Base-by-base conservation (phyloP, 2,113 vertebrate species). In the Australoheros scitulus region DNA sequence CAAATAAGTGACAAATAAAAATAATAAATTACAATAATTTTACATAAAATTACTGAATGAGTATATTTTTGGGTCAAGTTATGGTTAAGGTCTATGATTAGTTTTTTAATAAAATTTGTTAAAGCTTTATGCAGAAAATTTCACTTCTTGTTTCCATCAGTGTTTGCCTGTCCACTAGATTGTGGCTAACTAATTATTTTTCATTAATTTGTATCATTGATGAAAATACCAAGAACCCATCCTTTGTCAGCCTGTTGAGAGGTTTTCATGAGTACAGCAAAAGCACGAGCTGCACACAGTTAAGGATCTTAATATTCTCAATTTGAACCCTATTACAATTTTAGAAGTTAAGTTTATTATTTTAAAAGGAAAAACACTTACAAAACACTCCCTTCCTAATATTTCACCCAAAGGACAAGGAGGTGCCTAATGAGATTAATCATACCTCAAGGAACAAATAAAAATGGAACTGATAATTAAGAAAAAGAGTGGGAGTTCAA, bases 341-440 rank as follows among this genome's bases (percentile, higher is more conserved):
- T 6, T 47, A 50, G 17, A 64, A 57, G 17, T 82, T 11, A 14
- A 57, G 47, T 61, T 26, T 24, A 74, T 64, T 65, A 83, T 87
- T 70, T 47, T 10, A 26, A 68, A 87, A 80, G 61, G 26, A 70
- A 4, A 43, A 79, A 82, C 9, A 38, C 50, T 75, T 56, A 11
- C 6, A 11, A 70, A 55, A 32, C 17, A 29, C 47, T 32, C 11
- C 64, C 52, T 17, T 68, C 9, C 8, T 3, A 24, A 52, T 52
- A 34, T 50, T 32, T 59, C 77, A n/a, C 15, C 29, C 63, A 65
- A 50, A 59, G 60, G 58, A 84, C 36, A 78, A 64, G 2, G 22
- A 29, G 17, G 41, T 61, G 82, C 13, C 60, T 79, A 80, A 89
- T 89, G 43, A 83, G 63, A 64, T 61, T 43, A 82, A 61, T 61